These are phyloP conservation scores for Contarinia nasturtii DNA, from an alignment of 1,140 invertebrate genomes.

Conservation along the genomic window DNA sequence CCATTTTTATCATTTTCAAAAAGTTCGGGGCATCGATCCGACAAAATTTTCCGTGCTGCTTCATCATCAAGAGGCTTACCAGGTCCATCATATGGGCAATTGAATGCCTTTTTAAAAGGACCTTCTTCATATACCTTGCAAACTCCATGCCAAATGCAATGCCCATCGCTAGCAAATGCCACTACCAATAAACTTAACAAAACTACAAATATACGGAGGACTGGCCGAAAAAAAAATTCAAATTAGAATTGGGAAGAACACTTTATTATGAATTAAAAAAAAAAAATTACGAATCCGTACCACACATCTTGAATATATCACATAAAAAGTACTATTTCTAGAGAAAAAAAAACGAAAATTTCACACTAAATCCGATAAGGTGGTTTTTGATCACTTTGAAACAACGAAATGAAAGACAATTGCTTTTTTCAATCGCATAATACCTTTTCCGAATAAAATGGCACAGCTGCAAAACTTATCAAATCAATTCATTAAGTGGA, in stretches of 20 bases:
- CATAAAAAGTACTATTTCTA: not conserved
- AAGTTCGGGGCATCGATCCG: constrained; percentile 27
- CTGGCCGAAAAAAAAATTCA: not conserved
- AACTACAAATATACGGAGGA: not conserved
- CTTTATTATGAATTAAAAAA: not conserved
- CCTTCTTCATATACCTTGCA: constrained; percentile 17
- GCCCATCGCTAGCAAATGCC: not conserved
- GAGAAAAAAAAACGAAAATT: not conserved
- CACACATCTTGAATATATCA: not conserved
- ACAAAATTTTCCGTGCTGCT: constrained; percentile 14
- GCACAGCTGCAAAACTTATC: not conserved
- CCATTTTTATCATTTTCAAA: constrained; percentile 18
- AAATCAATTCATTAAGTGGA: not conserved
- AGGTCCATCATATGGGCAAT: constrained; percentile 26
- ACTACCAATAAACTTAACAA: not conserved
- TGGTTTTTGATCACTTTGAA: not conserved
- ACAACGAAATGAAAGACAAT: not conserved
- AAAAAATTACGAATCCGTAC: not conserved
- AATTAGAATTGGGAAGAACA: not conserved
- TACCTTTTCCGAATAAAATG: too few species aligned
- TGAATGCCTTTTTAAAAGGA: constrained; percentile 17
- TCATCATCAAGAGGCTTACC: constrained; percentile 25
- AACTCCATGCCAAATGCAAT: constrained; percentile 36
- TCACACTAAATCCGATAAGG: not conserved
- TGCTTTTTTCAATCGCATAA: not conserved